These are phyloP conservation scores for Oscheius onirici DNA, from an alignment of 2,888 invertebrate genomes.

Conservation along the genomic window DNA sequence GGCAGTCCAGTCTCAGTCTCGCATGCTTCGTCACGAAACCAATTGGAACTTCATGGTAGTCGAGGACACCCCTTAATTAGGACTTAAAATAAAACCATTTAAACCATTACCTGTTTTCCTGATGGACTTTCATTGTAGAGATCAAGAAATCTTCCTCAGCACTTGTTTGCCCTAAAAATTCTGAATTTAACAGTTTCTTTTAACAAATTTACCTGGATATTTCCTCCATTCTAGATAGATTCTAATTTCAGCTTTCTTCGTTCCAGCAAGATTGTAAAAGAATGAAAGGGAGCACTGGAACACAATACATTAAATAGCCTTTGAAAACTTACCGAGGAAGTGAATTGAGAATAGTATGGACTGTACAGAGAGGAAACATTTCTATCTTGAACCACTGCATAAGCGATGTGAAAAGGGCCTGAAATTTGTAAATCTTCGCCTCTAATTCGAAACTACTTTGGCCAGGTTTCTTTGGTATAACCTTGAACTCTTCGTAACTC, in stretches of 20 bases:
- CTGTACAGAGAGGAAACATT: neutral
- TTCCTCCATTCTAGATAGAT: slow-evolving; percentile 23
- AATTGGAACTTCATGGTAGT: slow-evolving; percentile 15
- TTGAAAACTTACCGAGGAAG: slow-evolving; percentile 18
- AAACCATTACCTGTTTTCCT: neutral
- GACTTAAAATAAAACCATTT: neutral
- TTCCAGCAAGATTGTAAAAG: slow-evolving; percentile 17
- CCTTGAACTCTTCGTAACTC: neutral
- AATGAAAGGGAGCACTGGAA: slow-evolving; percentile 19
- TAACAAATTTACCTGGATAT: slow-evolving; percentile 1
- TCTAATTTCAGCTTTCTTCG: slow-evolving; percentile 9
- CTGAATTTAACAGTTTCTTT: too few species aligned
- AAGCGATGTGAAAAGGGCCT: neutral
- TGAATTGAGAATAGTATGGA: slow-evolving; percentile 22
- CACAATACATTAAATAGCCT: too few species aligned
- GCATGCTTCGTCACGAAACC: slow-evolving; percentile 23
- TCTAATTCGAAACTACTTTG: too few species aligned
- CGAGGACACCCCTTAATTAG: slow-evolving; percentile 9
- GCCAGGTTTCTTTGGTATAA: neutral
- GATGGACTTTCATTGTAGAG: neutral
- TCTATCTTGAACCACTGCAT: neutral
- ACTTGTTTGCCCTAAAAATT: neutral
- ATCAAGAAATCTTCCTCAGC: slow-evolving; percentile 9
- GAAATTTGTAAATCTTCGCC: too few species aligned
- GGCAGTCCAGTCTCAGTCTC: slow-evolving; percentile 14